Evolutionary conservation across 2,113 vertebrate species (phyloP).

Genomic region (Hemiscyllium ocellatum): DNA sequence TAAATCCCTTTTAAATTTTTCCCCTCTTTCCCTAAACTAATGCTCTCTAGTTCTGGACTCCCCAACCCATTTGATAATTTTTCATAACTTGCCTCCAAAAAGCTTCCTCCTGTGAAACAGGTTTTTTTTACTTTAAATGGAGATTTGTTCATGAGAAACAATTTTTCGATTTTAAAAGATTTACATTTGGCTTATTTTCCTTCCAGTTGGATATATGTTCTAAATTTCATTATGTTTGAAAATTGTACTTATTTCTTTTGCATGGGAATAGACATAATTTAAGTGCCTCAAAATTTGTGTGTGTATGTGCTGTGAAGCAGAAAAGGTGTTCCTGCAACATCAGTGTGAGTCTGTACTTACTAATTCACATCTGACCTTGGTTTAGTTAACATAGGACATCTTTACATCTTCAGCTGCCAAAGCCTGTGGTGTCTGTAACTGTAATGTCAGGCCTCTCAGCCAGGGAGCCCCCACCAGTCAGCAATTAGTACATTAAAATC

Average conservation of each 20-base stretch:
- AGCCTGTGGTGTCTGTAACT: neutral
- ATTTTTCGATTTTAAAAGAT: neutral
- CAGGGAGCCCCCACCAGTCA: neutral
- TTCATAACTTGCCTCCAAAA: neutral
- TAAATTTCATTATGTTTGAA: neutral
- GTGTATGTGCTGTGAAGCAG: neutral
- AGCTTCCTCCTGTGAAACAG: neutral
- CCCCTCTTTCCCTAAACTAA: no score
- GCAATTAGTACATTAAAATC: neutral
- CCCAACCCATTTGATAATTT: no score
- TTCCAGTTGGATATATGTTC: neutral
- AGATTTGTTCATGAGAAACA: neutral
- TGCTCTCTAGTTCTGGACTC: no score
- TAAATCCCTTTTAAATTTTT: no score
- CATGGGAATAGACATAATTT: neutral
- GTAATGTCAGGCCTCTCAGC: slow-evolving; percentile 20
- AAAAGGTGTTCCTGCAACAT: neutral
- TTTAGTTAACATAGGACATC: neutral
- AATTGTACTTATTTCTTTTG: neutral
- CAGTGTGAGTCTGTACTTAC: neutral
- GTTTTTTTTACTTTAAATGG: neutral
- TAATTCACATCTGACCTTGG: slow-evolving; percentile 3
- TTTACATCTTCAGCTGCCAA: slow-evolving; percentile 3
- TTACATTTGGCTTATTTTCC: neutral
- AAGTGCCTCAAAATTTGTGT: neutral